Conservation (phyloP, 2,113 vertebrate genomes). For the Pelusios castaneus region DNA sequence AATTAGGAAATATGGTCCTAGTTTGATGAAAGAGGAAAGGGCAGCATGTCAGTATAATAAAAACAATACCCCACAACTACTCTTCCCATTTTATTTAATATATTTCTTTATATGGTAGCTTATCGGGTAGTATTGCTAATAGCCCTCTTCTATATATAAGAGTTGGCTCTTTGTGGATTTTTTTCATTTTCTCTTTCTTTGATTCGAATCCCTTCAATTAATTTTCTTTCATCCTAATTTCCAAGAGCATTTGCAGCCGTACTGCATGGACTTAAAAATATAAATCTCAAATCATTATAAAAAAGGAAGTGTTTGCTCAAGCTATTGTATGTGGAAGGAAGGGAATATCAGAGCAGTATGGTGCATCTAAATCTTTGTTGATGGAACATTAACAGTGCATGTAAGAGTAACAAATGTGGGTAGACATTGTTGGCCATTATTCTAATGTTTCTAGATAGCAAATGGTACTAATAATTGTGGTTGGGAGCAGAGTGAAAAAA, state of each 20-base stretch:
- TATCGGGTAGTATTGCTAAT: background rate
- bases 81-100: background rate
- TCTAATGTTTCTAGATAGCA: background rate
- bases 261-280: background rate
- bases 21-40: background rate
- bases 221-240: background rate
- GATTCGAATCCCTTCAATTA: background rate
- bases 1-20: background rate
- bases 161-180: background rate
- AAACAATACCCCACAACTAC: background rate
- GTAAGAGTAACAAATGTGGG: background rate
- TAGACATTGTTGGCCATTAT: background rate
- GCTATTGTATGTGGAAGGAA: background rate
- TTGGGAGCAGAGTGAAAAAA: background rate
- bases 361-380: background rate
- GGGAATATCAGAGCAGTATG: background rate
- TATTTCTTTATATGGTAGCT: background rate
- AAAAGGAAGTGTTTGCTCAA: background rate
- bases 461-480: background rate
- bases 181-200: background rate
- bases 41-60: background rate
- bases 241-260: background rate
- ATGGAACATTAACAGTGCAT: background rate
- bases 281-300: background rate
- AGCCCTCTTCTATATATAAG: background rate